These are phyloP conservation scores for Leptinotarsa tumamoca DNA, from an alignment of 2,888 invertebrate species.

Conservation along the genomic window DNA sequence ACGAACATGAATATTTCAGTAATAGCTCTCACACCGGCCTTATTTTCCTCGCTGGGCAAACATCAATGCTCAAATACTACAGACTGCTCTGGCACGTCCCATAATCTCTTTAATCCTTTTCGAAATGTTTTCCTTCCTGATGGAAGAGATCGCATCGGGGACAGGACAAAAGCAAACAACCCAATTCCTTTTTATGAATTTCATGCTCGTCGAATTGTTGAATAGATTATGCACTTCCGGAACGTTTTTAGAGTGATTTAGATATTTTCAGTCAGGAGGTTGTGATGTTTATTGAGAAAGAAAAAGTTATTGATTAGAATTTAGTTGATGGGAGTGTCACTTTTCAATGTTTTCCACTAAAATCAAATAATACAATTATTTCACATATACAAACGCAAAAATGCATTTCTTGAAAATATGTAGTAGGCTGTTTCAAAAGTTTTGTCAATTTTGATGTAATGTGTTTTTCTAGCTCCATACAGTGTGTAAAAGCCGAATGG, in stretches of 20 bases:
- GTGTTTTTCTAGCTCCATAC: too few species aligned
- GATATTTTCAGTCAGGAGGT: too few species aligned
- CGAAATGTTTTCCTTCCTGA: conserved; percentile 45
- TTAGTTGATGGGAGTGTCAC: too few species aligned
- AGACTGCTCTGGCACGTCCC: conserved; percentile 44
- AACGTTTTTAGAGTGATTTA: not conserved
- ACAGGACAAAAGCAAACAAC: conserved; percentile 1
- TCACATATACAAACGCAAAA: too few species aligned
- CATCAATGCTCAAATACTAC: conserved; percentile 45
- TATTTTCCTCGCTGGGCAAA: conserved; percentile 59
- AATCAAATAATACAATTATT: too few species aligned
- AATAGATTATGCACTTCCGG: not conserved
- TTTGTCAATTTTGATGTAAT: too few species aligned
- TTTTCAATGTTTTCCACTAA: too few species aligned
- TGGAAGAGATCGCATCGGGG: conserved; percentile 22
- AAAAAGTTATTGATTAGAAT: too few species aligned
- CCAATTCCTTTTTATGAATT: conserved; percentile 5
- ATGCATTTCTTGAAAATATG: too few species aligned
- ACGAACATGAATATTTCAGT: conserved; percentile 64
- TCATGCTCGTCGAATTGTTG: conserved; percentile 5
- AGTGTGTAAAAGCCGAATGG: too few species aligned
- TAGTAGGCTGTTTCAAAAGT: too few species aligned
- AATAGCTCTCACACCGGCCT: conserved; percentile 56
- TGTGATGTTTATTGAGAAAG: too few species aligned
- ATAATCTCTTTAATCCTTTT: conserved; percentile 47